These are phyloP conservation scores for Drosophila prostipennis DNA, from an alignment of 2,888 invertebrate species.

Conservation along the genomic window DNA sequence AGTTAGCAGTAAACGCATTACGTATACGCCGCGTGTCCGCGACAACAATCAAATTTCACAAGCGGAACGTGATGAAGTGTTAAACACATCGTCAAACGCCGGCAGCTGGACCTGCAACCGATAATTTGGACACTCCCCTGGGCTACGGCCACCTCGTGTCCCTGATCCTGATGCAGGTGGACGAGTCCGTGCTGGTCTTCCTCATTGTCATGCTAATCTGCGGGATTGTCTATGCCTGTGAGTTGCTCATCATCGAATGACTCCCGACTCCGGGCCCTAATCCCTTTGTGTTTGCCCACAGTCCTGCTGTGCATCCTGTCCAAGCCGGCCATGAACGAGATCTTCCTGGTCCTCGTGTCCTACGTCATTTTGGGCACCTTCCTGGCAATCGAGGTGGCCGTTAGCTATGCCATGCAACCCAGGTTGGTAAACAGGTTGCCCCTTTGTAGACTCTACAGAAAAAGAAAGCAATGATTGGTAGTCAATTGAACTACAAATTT, in stretches of 20 bases:
- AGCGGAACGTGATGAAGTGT: conserved; percentile 63
- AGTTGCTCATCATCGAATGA: conserved; percentile 77
- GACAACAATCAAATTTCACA: conserved; percentile 39
- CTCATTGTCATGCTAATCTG: conserved; percentile 84
- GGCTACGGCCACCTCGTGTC: conserved; percentile 55
- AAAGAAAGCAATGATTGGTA: too few species aligned
- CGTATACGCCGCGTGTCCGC: conserved; percentile 52
- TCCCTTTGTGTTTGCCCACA: conserved; percentile 49
- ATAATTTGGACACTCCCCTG: conserved; percentile 77
- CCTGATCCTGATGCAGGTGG: conserved; percentile 72
- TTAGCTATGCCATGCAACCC: conserved; percentile 85
- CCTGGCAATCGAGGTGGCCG: conserved; percentile 88
- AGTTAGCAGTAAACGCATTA: conserved; percentile 60
- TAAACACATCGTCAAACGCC: conserved; percentile 32
- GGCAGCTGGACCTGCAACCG: conserved; percentile 4
- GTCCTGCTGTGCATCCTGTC: conserved; percentile 90
- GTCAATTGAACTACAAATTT: too few species aligned
- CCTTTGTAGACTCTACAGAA: not conserved
- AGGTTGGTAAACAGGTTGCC: conserved; percentile 75
- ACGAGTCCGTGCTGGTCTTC: conserved; percentile 81
- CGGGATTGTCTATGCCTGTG: conserved; percentile 86
- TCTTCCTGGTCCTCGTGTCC: conserved; percentile 93
- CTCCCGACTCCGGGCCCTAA: conserved; percentile 6
- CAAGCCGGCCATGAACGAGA: conserved; percentile 94
- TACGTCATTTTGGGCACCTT: conserved; percentile 93